Base-by-base conservation (phyloP, 2,888 invertebrate species). In the Drepana falcataria region DNA sequence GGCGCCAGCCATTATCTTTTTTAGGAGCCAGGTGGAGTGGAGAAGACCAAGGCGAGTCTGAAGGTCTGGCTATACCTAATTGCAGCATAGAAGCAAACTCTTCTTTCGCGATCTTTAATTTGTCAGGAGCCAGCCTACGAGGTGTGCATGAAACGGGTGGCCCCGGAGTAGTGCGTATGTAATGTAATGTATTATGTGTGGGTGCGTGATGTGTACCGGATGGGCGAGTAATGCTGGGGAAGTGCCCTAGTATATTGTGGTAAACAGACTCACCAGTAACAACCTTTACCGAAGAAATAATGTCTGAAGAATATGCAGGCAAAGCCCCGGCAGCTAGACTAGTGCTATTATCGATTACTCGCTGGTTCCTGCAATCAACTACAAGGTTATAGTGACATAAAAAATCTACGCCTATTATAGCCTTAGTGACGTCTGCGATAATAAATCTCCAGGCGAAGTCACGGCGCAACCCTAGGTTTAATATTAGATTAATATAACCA, bases 361-460 rank as follows among this genome's bases (percentile, higher is more conserved):
- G 57, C 4, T 58, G 51, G 21, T 72, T 64, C 3, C 59, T 52
- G 1, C 66, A 35, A 52, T 79, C 77, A 1, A 76, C 72, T 1
- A 79, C 56, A 0, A 81, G 58, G 21, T 68, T 64, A 53, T 63
- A 77, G 51, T 69, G 61, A 0, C 48, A 48, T n/a, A 79, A 56
- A 54, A 81, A 76, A 60, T 78, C 75, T 1, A 66, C 74, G 2
- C 76, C 74, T 34, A 79, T 75, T 6, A 80, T 78, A 0, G 79
- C 70, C 34, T 65, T 68, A 0, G 70, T 57, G 1, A 54, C 49
- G 33, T 57, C 52, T 35, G 53, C 52, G 7, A 54, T 51, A 35
- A 54, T 35, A 6, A 49, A 48, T 37, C 37, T 2, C 37, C 37
- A 37, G 4, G 4, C 37, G 4, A 37, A 37, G 37, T 37, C 37